phyloP scores from a whole-genome alignment of 1,140 invertebrate genomes.

The Heliothis subflexa region DNA sequence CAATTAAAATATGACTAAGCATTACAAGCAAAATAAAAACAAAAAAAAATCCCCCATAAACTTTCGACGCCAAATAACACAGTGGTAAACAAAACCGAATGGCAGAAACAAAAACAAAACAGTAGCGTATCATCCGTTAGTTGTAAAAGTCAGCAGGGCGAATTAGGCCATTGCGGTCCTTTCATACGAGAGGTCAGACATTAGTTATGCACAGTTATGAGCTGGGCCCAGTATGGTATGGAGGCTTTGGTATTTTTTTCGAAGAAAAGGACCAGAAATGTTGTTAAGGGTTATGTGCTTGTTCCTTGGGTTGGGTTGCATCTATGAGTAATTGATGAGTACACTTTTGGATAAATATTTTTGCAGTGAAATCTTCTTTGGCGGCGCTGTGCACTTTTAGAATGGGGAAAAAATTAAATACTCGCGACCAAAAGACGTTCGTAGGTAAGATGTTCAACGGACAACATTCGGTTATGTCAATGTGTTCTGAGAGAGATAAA shows the following conservation, averaged over 20 bases:
- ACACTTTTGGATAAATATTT: too few relatives aligned
- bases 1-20: neutral
- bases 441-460: too few relatives aligned
- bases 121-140: neutral
- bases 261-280: neutral
- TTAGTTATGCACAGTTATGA: slow-evolving; percentile 26
- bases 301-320: too few relatives aligned
- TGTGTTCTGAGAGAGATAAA: too few relatives aligned
- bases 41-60: neutral
- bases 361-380: too few relatives aligned
- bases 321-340: too few relatives aligned
- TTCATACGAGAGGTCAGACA: slow-evolving; percentile 14
- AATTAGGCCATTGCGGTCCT: slow-evolving; percentile 9
- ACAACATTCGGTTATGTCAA: too few relatives aligned
- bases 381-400: too few relatives aligned
- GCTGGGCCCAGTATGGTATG: neutral
- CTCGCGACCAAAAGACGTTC: too few relatives aligned
- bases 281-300: too few relatives aligned
- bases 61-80: too few relatives aligned
- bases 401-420: too few relatives aligned
- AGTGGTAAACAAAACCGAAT: neutral
- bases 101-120: slow-evolving; percentile 13
- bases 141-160: slow-evolving; percentile 20
- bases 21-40: neutral
- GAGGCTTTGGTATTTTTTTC: neutral